A percentile compares a stretch with the other conserved stretches of the same genome.
Conservation (phyloP, 2,113 vertebrate species). For the Thamnaconus septentrionalis region DNA sequence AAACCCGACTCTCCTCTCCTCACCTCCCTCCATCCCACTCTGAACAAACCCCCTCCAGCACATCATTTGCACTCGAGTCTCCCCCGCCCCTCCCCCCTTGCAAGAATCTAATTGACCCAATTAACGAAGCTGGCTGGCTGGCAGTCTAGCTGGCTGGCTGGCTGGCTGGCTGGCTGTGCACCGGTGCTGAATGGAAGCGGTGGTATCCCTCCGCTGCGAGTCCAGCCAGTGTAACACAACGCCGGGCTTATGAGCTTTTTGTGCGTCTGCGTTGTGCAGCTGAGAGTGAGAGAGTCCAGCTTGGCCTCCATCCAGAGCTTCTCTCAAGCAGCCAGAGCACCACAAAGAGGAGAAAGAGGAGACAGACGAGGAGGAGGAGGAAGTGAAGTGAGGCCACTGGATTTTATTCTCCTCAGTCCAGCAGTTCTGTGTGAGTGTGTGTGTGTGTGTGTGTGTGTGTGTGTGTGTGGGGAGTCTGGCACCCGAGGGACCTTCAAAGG, state of each 20-base stretch:
- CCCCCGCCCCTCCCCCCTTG: slow-evolving; percentile 4
- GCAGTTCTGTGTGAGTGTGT: slow-evolving; percentile 10
- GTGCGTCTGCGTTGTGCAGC: slow-evolving; percentile 30
- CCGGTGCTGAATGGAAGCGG: slow-evolving; percentile 23
- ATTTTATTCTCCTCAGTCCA: slow-evolving; percentile 38
- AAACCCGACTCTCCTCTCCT: slow-evolving; percentile 29
- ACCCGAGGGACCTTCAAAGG: too few relatives aligned
- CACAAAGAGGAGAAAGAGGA: too few relatives aligned
- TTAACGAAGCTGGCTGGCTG: slow-evolving; percentile 43
- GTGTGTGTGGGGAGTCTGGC: too few relatives aligned
- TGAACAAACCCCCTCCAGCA: slow-evolving; percentile 21
- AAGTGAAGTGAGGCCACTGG: slow-evolving; percentile 36
- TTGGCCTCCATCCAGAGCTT: slow-evolving; percentile 61
- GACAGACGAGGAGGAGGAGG: slow-evolving; percentile 27
- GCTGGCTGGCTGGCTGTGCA: slow-evolving; percentile 28
- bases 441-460: not conserved
- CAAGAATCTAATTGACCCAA: slow-evolving; percentile 61
- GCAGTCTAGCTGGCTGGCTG: slow-evolving; percentile 28
- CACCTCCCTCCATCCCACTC: not conserved
- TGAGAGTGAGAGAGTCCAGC: slow-evolving; percentile 16
- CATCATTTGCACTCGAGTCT: slow-evolving; percentile 27
- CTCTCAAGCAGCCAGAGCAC: slow-evolving; percentile 27
- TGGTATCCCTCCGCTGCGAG: slow-evolving; percentile 37
- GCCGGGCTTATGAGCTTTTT: slow-evolving; percentile 53
- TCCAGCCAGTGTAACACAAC: slow-evolving; percentile 52